These are phyloP conservation scores for Stramonita haemastoma DNA, from an alignment of 2,888 invertebrate genomes.

Conservation along the genomic window DNA sequence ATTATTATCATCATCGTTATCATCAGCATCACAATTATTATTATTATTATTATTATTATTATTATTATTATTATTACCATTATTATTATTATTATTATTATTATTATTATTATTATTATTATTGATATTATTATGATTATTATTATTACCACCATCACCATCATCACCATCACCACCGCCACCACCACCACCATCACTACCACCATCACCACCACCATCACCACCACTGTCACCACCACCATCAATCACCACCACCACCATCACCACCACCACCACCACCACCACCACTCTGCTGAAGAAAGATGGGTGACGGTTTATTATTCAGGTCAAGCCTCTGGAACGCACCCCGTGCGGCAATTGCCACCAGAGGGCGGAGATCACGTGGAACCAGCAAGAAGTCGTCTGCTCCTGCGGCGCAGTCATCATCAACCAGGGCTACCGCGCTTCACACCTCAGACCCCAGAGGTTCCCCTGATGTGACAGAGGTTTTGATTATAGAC, in stretches of 20 bases:
- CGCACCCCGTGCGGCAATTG: background rate
- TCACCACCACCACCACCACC: too few relatives aligned
- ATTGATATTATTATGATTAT: background rate
- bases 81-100: background rate
- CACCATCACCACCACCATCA: background rate
- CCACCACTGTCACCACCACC: background rate
- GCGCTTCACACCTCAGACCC: background rate
- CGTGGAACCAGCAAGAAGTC: background rate
- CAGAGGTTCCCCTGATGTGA: background rate
- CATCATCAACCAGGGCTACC: background rate
- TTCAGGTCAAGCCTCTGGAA: background rate
- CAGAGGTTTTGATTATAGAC: too few relatives aligned
- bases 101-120: background rate
- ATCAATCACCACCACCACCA: too few relatives aligned
- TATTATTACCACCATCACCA: background rate
- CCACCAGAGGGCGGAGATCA: background rate
- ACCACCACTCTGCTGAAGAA: too few relatives aligned
- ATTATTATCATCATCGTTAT: background rate
- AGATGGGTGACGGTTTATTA: background rate
- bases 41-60: background rate
- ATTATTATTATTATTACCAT: background rate
- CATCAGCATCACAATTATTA: background rate
- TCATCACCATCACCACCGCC: background rate
- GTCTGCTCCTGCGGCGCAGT: conserved; percentile 16
- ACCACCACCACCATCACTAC: too few relatives aligned